phyloP scores from a whole-genome alignment of 2,797 vertebrate species.

The Falco concolor region DNA sequence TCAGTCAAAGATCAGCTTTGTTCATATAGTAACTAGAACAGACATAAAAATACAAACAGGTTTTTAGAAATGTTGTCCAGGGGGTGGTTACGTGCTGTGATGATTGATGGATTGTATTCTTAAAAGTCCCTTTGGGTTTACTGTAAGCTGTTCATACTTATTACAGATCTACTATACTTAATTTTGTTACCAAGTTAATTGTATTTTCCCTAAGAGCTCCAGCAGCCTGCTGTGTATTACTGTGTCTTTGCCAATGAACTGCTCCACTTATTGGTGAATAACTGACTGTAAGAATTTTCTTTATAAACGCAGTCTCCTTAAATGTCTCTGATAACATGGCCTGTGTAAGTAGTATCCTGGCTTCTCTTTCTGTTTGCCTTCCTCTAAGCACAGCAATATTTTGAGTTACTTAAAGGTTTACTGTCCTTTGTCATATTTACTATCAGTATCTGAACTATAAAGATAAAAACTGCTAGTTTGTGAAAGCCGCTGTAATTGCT shows the following conservation, averaged over 20 bases:
- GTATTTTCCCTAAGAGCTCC: slow-evolving; percentile 52
- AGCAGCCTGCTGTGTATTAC: slow-evolving; percentile 36
- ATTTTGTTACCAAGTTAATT: slow-evolving; percentile 60
- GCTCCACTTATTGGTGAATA: slow-evolving; percentile 47
- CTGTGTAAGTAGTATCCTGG: neutral
- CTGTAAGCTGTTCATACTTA: slow-evolving; percentile 46
- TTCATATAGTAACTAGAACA: neutral
- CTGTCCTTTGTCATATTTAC: slow-evolving; percentile 26
- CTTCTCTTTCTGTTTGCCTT: neutral
- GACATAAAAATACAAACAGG: neutral
- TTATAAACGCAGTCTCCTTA: slow-evolving; percentile 7
- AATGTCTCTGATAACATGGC: neutral
- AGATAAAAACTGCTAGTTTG: neutral
- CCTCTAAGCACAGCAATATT: neutral
- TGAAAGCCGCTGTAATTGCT: slow-evolving; percentile 11
- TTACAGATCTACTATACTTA: slow-evolving; percentile 52
- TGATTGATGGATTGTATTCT: slow-evolving; percentile 53
- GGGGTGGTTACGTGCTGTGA: slow-evolving; percentile 9
- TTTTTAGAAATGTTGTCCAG: neutral
- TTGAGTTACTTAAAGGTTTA: slow-evolving; percentile 12
- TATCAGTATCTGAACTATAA: slow-evolving; percentile 23
- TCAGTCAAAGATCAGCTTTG: neutral
- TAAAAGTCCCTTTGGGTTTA: slow-evolving; percentile 45
- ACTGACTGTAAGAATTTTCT: slow-evolving; percentile 33
- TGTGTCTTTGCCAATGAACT: slow-evolving; percentile 44